Evolutionary conservation across 2,113 vertebrate genomes (phyloP), one percentile per base, ranked within the genome.

Genomic region (Meriones unguiculatus): DNA sequence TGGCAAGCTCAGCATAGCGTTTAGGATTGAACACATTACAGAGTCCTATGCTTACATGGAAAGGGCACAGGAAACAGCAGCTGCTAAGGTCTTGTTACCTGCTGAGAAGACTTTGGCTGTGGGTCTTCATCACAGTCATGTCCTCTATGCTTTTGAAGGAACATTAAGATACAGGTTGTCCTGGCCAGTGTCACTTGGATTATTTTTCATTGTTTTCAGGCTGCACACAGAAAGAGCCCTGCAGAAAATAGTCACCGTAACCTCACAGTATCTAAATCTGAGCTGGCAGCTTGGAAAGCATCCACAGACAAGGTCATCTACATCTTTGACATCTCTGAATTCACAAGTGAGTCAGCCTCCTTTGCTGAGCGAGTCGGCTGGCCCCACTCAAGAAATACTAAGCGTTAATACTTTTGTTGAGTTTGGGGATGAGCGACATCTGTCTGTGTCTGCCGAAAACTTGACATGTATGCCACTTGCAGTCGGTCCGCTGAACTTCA

Each of bases 201-300:
- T 46, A 78, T 94, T 96, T 88, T 87, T 46, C 32, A 46, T n/a
- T 92, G n/a, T 89, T 95, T 95, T 92, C 59, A 77, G 67, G 72
- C 13, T 95, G 46, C 35, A 87, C 5, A 5, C 12, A 57, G 70
- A 80, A 81, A 95, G 64, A 94, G 57, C 24, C 32, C 78, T 18
- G 54, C n/a, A 54, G 65, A 77, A 67, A 93, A 76, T 18, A 52
- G 77, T 28, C 89, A 73, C 3, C 24, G 9, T 57, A 62, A 65
- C 28, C 24, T 73, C 17, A n/a, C 25, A 59, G 0, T 80, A 24
- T 82, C 94, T 87, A 52, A 85, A 93, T 65, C 14, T 13, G 50
- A 95, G 62, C 28, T 91, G 75, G n/a, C 35, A 76, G 82, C 69
- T 65, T 69, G 91, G 59, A 64, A 72, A 70, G 41, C 5, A 86